Conservation (phyloP, 2,888 invertebrate species). For the Merodon equestris region DNA sequence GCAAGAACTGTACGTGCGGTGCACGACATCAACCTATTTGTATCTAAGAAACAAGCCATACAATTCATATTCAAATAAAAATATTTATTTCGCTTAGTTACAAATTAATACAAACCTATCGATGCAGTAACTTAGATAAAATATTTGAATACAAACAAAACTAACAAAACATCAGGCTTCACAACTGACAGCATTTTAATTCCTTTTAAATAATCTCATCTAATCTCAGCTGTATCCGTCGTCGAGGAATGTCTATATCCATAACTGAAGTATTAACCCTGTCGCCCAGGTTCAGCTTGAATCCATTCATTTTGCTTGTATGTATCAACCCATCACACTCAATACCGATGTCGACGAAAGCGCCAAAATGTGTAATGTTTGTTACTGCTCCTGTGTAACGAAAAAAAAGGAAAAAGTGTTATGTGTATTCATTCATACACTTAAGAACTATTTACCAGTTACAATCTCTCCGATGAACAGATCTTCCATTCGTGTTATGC, state of each 20-base stretch:
- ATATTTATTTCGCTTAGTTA: neutral
- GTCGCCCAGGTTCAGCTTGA: conserved; percentile 83
- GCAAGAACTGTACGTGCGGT: no score
- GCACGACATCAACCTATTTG: no score
- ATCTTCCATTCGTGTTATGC: conserved; percentile 85
- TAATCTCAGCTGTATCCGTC: conserved; percentile 81
- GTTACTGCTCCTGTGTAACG: conserved; percentile 89
- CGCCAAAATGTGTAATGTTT: conserved; percentile 94
- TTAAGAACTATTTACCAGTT: conserved; percentile 80
- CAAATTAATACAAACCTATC: neutral
- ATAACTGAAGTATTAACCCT: conserved; percentile 84
- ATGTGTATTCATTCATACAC: no score
- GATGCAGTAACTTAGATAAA: neutral
- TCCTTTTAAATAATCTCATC: conserved; percentile 72
- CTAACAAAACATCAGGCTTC: neutral
- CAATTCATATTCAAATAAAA: no score
- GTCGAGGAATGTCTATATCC: conserved; percentile 81
- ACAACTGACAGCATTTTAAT: no score
- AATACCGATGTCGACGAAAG: conserved; percentile 93
- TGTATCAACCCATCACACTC: conserved; percentile 86
- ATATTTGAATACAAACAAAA: conserved; percentile 1
- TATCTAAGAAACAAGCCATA: no score
- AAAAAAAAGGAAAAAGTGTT: neutral
- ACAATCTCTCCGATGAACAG: conserved; percentile 82
- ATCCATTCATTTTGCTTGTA: conserved; percentile 81